Conservation (phyloP, 2,113 vertebrate genomes). For the Sinocyclocheilus anophthalmus region DNA sequence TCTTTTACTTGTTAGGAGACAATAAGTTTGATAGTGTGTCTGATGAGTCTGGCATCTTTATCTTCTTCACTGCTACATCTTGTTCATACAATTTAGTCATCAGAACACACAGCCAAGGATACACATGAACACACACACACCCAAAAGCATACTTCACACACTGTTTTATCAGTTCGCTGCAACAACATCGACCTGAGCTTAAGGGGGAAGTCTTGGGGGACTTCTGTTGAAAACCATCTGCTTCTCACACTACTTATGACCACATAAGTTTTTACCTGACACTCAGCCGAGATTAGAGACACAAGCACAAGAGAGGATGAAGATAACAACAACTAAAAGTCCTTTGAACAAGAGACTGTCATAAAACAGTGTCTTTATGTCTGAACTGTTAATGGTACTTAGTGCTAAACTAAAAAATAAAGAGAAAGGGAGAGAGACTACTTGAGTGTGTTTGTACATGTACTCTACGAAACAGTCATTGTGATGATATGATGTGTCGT, state of each 20-base stretch:
- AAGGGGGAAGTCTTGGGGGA: background rate
- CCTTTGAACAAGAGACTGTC: background rate
- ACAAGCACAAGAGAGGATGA: background rate
- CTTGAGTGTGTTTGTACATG: background rate
- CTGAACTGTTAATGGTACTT: conserved; percentile 24
- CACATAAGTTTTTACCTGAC: background rate
- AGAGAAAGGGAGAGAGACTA: background rate
- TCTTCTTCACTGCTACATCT: background rate
- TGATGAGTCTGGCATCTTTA: conserved; percentile 7
- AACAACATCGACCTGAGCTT: conserved; percentile 25
- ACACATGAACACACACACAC: conserved; percentile 25
- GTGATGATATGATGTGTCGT: conserved; percentile 25
- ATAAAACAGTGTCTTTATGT: background rate
- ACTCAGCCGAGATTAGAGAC: conserved; percentile 31
- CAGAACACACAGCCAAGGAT: background rate
- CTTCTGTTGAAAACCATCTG: background rate
- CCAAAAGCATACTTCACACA: conserved; percentile 20
- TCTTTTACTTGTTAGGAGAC: background rate
- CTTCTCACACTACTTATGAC: conserved; percentile 3
- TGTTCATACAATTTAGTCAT: conserved; percentile 31
- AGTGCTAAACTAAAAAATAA: background rate
- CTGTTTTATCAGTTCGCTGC: conserved; percentile 26
- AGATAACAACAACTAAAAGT: conserved; percentile 3
- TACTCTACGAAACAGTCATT: background rate
- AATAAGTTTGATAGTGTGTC: background rate